Evolutionary conservation across 2,888 invertebrate species (phyloP), one percentile per base, ranked within the genome.

Genomic region (Drosophila picticornis): DNA sequence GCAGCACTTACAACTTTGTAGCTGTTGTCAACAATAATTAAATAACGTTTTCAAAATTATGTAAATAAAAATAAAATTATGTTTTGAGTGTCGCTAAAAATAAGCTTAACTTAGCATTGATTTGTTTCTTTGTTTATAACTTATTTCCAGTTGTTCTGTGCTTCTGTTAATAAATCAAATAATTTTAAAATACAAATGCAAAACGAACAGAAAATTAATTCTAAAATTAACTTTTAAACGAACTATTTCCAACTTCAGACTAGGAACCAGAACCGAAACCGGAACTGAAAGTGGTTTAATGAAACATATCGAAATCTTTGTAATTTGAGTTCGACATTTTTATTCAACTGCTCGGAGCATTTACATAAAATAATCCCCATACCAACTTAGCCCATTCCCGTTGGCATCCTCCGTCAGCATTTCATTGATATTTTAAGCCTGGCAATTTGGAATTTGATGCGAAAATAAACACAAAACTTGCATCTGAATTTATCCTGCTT

Each of bases 341-440:
- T 22, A 9, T 46, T 13, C 46, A 11, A 1, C n/a, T 40, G 16
- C 5, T 16, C 7, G 3, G 19, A 51, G 38, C 36, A 25, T 32
- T 48, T 46, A 25, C 10, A 46, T 9, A 4, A 4, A 16, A 22
- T 19, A 16, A 36, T 53, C 4, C 10, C 1, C 0, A 25, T 19
- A 3, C 3, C 10, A 53, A 19, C 9, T 13, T 11, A n/a, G 5
- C 13, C 29, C 16, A 29, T 29, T 64, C 16, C 25, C n/a, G 22
- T 31, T 16, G 6, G 32, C 13, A 27, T 4, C 16, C 9, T 19
- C 5, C 29, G 10, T 36, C 32, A 27, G 40, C 53, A 43, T 61
- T 73, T 62, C 58, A 53, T 70, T 64, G 63, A 25, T 48, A 50
- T 46, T 60, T 76, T 48, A 61, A 55, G 64, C 10, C 11, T 0